Conservation (phyloP, 2,888 invertebrate genomes). For the Seira musarum region DNA sequence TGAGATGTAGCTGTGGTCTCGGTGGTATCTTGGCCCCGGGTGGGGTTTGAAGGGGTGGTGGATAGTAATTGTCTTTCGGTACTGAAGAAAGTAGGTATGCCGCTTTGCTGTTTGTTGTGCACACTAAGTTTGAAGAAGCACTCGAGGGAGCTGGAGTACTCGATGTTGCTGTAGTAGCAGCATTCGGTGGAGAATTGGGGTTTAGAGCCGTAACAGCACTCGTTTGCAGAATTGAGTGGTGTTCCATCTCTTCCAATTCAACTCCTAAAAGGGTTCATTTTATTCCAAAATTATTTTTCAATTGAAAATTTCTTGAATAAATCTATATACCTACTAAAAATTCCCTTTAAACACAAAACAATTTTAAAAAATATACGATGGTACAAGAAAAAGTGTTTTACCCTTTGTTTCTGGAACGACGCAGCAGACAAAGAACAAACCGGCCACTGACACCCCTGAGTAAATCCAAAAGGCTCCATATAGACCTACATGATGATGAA, state of each 20-base stretch:
- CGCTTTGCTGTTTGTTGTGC: slow-evolving; percentile 46
- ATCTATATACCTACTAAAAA: no score
- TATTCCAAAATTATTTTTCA: no score
- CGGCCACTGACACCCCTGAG: slow-evolving; percentile 85
- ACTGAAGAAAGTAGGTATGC: slow-evolving; percentile 35
- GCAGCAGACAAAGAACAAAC: slow-evolving; percentile 87
- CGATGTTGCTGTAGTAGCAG: slow-evolving; percentile 44
- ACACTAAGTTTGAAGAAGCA: slow-evolving; percentile 59
- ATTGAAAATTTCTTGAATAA: no score
- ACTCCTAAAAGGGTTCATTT: no score
- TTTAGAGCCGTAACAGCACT: slow-evolving; percentile 45
- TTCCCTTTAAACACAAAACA: no score
- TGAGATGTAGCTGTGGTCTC: slow-evolving; percentile 57
- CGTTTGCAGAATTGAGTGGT: slow-evolving; percentile 55
- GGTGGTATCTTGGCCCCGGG: slow-evolving; percentile 59
- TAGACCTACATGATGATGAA: slow-evolving; percentile 82
- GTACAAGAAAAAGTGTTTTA: no score
- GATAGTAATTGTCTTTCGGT: slow-evolving; percentile 58
- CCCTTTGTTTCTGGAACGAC: slow-evolving; percentile 94
- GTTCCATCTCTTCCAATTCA: slow-evolving; percentile 90
- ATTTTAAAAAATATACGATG: no score
- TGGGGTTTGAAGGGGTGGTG: slow-evolving; percentile 62
- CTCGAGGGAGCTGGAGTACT: slow-evolving; percentile 59
- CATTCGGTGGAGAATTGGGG: slow-evolving; percentile 55
- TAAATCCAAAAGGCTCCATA: slow-evolving; percentile 93